Percentiles rank a stretch among this genome's conserved stretches.
Evolutionary conservation across 2,888 invertebrate genomes (phyloP).

Genomic region (Acleris literana): DNA sequence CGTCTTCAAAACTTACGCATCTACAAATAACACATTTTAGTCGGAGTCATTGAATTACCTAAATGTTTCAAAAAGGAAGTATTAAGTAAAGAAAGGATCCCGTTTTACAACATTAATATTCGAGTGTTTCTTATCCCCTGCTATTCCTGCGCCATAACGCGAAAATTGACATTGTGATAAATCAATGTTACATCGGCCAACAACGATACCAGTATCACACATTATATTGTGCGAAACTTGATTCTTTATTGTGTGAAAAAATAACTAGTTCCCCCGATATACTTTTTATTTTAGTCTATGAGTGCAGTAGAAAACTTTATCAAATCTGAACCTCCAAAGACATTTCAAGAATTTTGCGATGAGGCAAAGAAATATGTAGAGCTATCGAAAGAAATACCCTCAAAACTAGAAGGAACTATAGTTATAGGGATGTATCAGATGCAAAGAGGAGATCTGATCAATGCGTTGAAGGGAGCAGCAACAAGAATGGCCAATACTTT

Average conservation of each 20-base stretch:
- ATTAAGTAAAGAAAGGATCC: too few relatives aligned
- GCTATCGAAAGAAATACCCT: conserved; percentile 85
- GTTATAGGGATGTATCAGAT: conserved; percentile 94
- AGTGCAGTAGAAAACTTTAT: conserved; percentile 87
- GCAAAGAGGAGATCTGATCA: conserved; percentile 90
- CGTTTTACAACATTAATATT: too few relatives aligned
- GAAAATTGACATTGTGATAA: too few relatives aligned
- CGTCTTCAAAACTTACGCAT: neutral
- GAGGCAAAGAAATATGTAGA: conserved; percentile 85
- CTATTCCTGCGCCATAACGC: too few relatives aligned
- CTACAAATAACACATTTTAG: neutral
- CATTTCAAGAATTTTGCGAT: conserved; percentile 86
- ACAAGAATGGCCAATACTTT: conserved; percentile 87
- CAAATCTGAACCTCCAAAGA: conserved; percentile 81
- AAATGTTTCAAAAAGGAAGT: neutral
- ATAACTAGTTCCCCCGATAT: neutral
- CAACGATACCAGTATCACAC: too few relatives aligned
- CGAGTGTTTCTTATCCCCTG: too few relatives aligned
- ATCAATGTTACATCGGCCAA: too few relatives aligned
- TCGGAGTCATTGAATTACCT: neutral
- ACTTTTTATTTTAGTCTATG: conserved; percentile 73
- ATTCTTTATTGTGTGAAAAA: neutral
- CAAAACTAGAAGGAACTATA: conserved; percentile 85
- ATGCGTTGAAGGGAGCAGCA: conserved; percentile 87
- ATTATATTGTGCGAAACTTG: too few relatives aligned